phyloP scores from a whole-genome alignment of 2,888 invertebrate genomes.

The Drosophila fulvimacula region DNA sequence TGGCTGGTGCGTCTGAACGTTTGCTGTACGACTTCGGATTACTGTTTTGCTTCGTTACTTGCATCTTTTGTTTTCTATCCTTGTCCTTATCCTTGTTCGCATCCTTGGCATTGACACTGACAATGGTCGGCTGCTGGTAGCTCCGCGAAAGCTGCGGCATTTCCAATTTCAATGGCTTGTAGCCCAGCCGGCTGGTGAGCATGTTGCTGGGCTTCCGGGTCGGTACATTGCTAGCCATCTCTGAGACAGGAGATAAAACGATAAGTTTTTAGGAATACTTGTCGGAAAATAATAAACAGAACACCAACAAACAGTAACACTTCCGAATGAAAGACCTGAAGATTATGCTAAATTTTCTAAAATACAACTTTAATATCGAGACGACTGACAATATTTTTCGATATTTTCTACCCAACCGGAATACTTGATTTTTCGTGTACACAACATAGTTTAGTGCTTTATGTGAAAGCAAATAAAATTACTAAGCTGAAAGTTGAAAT shows the following conservation, averaged over 20 bases:
- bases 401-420: background rate
- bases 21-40: constrained; percentile 19
- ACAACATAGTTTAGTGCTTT: background rate
- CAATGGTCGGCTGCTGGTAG: constrained; percentile 15
- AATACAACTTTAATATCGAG: constrained; percentile 18
- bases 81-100: constrained; percentile 24
- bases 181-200: constrained; percentile 11
- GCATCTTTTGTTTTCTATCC: constrained; percentile 25
- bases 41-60: constrained; percentile 7
- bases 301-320: constrained; percentile 24
- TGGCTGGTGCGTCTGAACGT: constrained; percentile 18
- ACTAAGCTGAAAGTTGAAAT: background rate
- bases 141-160: constrained; percentile 10
- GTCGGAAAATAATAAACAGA: constrained; percentile 28
- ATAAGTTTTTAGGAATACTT: constrained; percentile 26
- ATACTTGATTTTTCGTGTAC: background rate
- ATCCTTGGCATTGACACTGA: constrained; percentile 38
- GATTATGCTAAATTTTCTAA: background rate
- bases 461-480: background rate
- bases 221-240: constrained; percentile 39
- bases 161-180: constrained; percentile 39
- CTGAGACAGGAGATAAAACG: background rate
- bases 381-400: constrained; percentile 4
- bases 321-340: constrained; percentile 15
- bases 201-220: constrained; percentile 33